These are phyloP conservation scores for Synergus laeviventris DNA, from an alignment of 2,888 invertebrate species.

Conservation along the genomic window DNA sequence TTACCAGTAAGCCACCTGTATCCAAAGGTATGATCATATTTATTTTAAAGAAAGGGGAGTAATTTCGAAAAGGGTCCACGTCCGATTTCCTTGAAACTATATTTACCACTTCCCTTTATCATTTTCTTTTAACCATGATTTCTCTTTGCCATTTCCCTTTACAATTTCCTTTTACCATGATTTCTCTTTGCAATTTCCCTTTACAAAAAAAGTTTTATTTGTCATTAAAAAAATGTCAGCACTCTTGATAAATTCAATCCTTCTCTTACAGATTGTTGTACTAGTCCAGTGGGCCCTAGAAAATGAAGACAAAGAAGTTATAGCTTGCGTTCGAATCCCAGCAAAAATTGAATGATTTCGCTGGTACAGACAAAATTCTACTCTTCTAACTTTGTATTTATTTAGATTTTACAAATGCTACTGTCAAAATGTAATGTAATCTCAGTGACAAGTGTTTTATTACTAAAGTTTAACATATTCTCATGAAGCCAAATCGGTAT, in stretches of 20 bases:
- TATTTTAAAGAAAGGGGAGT: too few relatives aligned
- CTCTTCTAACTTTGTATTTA: background rate
- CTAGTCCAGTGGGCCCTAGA: background rate
- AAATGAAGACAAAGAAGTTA: background rate
- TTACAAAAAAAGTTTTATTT: background rate
- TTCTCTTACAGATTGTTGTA: background rate
- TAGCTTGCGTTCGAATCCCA: slow-evolving; percentile 5
- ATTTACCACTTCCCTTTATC: too few relatives aligned
- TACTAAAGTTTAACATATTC: background rate
- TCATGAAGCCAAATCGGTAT: background rate
- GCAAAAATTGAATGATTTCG: background rate
- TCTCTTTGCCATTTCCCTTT: too few relatives aligned
- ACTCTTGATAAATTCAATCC: background rate
- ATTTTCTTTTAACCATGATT: too few relatives aligned
- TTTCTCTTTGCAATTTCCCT: too few relatives aligned
- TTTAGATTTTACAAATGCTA: background rate
- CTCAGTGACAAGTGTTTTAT: background rate
- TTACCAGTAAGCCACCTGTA: slow-evolving; percentile 2
- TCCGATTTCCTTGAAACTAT: too few relatives aligned
- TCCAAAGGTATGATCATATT: background rate
- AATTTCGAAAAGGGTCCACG: too few relatives aligned
- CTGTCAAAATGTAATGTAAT: background rate
- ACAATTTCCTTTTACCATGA: too few relatives aligned
- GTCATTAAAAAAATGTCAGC: background rate
- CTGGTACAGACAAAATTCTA: background rate